Evolutionary conservation across 2,797 vertebrate species (phyloP).

Genomic region (Helicolenus hilgendorfi): DNA sequence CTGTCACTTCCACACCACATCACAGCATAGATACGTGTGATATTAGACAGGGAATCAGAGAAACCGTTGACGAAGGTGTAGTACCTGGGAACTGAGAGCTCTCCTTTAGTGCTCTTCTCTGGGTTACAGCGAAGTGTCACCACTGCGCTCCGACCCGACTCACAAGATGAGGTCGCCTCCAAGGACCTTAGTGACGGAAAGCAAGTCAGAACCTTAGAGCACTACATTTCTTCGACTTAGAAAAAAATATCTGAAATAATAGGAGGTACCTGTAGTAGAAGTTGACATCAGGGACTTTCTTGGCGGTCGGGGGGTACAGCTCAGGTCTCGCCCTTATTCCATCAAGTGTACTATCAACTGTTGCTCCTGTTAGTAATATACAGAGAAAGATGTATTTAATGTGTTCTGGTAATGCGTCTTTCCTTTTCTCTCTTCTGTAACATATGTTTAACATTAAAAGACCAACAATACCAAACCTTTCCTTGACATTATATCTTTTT

Average conservation of each 20-base stretch:
- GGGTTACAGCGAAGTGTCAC: slow-evolving; percentile 95
- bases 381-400: neutral
- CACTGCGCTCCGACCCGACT: slow-evolving; percentile 94
- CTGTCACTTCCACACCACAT: neutral
- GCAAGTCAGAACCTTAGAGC: neutral
- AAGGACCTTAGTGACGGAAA: slow-evolving; percentile 89
- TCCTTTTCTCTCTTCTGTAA: neutral
- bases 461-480: neutral
- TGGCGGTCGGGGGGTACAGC: slow-evolving; percentile 87
- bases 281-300: slow-evolving; percentile 93
- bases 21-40: neutral
- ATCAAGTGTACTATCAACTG: slow-evolving; percentile 89
- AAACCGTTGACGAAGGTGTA: neutral
- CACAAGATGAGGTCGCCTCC: slow-evolving; percentile 93
- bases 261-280: slow-evolving; percentile 95
- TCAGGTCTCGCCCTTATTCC: slow-evolving; percentile 91
- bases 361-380: slow-evolving; percentile 89
- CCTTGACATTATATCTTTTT: neutral
- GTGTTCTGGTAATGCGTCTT: neutral
- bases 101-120: slow-evolving; percentile 89
- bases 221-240: accelerated
- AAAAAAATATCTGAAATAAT: neutral
- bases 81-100: slow-evolving; percentile 95
- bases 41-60: neutral
- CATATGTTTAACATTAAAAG: neutral